Conservation (phyloP, 2,888 invertebrate genomes). For the Lasioglossum morio region DNA sequence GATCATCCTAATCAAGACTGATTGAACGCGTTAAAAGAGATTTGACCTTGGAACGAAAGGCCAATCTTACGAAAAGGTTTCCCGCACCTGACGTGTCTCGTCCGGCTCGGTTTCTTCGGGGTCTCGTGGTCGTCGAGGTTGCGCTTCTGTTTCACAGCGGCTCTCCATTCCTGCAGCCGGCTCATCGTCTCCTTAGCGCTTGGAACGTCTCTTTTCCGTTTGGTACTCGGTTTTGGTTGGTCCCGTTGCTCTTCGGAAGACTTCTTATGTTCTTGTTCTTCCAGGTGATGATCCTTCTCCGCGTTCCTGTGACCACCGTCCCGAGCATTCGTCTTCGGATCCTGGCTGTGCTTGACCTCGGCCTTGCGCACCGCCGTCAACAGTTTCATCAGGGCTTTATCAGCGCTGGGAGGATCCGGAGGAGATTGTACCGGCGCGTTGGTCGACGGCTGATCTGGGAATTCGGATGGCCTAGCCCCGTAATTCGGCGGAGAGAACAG, state of each 20-base stretch:
- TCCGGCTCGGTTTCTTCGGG: not conserved
- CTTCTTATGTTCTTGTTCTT: conserved; percentile 31
- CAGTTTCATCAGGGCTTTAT: conserved; percentile 55
- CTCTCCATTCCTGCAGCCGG: not conserved
- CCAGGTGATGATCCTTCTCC: conserved; percentile 24
- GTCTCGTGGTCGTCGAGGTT: conserved; percentile 1
- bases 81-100: not conserved
- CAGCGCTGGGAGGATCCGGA: conserved; percentile 21
- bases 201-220: conserved; percentile 34
- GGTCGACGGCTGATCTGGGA: conserved; percentile 47
- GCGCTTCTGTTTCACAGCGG: conserved; percentile 28
- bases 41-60: not conserved
- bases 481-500: not conserved
- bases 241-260: conserved; percentile 17
- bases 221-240: conserved; percentile 43
- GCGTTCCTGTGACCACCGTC: conserved; percentile 35
- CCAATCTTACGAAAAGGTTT: not conserved
- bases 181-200: not conserved
- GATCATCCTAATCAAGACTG: too few relatives aligned
- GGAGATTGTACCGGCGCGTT: conserved; percentile 50
- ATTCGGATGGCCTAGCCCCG: conserved; percentile 51
- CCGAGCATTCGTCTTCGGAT: conserved; percentile 56
- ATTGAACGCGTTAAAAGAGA: not conserved
- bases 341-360: conserved; percentile 52
- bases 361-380: conserved; percentile 60